A percentile compares a stretch with the other conserved stretches of the same genome.
These are phyloP conservation scores for Nixonia krombeini DNA, from an alignment of 1,140 invertebrate genomes.

Conservation along the genomic window DNA sequence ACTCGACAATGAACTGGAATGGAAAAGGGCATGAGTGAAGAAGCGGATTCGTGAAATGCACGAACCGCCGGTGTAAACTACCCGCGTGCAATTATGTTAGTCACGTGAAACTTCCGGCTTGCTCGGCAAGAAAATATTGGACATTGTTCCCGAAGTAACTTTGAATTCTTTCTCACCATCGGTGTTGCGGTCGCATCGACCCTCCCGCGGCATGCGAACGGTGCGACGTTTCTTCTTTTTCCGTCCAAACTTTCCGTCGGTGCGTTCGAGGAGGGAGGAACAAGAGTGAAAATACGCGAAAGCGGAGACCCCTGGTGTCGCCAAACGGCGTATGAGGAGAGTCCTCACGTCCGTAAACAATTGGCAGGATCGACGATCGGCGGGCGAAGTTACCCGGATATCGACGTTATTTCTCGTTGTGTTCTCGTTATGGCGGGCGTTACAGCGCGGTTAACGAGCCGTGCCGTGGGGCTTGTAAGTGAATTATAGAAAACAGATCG, in stretches of 20 bases:
- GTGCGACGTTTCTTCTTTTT: no score
- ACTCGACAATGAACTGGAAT: slow-evolving; percentile 52
- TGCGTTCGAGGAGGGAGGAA: no score
- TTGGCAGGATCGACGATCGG: slow-evolving; percentile 4
- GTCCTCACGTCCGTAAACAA: not conserved
- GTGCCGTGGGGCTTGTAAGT: slow-evolving; percentile 20
- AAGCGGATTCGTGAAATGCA: slow-evolving; percentile 61
- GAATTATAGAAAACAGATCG: slow-evolving; percentile 33
- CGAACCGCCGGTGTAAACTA: slow-evolving; percentile 51
- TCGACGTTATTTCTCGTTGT: slow-evolving; percentile 32
- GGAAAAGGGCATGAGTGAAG: slow-evolving; percentile 17
- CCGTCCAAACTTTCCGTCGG: no score
- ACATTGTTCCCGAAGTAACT: no score
- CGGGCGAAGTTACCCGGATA: slow-evolving; percentile 8
- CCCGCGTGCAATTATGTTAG: slow-evolving; percentile 1
- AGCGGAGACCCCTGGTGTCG: no score
- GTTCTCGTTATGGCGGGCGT: slow-evolving; percentile 13
- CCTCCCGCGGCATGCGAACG: no score
- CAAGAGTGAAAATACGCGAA: no score
- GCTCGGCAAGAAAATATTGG: no score
- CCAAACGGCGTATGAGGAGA: no score
- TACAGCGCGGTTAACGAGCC: slow-evolving; percentile 25
- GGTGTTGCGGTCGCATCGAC: no score
- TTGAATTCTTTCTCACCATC: no score
- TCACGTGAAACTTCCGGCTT: no score